phyloP scores from a whole-genome alignment of 2,797 vertebrate genomes.

The Spea hammondii region DNA sequence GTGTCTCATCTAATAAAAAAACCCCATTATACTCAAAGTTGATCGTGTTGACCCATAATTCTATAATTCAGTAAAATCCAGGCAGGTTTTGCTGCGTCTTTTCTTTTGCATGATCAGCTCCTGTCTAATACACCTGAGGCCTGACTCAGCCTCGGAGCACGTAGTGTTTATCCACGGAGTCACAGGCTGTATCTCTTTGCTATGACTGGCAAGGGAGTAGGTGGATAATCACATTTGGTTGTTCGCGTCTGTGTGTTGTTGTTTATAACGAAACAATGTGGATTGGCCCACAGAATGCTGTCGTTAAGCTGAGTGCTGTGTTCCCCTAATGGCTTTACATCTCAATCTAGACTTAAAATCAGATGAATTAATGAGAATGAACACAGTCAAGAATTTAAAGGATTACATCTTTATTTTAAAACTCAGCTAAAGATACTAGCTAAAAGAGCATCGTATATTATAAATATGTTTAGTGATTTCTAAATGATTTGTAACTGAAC shows the following conservation, averaged over 20 bases:
- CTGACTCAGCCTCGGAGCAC: constrained; percentile 9
- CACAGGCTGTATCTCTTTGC: constrained; percentile 2
- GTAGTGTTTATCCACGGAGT: constrained; percentile 5
- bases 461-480: too few species aligned
- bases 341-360: not conserved
- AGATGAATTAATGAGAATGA: not conserved
- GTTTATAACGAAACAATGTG: constrained; percentile 12
- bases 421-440: not conserved
- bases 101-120: not conserved
- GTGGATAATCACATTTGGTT: constrained; percentile 29
- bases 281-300: constrained; percentile 15
- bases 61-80: not conserved
- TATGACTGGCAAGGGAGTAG: constrained; percentile 7
- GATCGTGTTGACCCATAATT: not conserved
- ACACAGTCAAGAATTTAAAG: not conserved
- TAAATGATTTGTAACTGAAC: too few species aligned
- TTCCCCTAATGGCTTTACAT: constrained; percentile 11
- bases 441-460: not conserved
- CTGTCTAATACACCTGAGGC: constrained; percentile 3
- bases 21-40: not conserved
- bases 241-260: constrained; percentile 28
- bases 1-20: too few species aligned
- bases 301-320: constrained; percentile 32
- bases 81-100: not conserved
- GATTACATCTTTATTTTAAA: not conserved